Base-by-base conservation (phyloP, 2,797 vertebrate species). In the Cyprinella venusta region DNA sequence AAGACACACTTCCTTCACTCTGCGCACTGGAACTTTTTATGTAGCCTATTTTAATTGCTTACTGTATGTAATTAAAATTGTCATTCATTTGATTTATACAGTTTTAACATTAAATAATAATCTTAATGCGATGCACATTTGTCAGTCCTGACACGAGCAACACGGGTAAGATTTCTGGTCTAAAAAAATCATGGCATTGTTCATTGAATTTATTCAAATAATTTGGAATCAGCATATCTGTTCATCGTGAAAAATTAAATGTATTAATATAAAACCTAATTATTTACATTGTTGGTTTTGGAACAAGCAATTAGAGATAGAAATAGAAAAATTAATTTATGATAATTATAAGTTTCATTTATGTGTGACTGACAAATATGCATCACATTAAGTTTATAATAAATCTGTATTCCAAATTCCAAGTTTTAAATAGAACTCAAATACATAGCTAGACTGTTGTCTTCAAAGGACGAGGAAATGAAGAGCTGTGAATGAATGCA, bases 401-500 rank as follows among this genome's bases (percentile, higher is more conserved):
- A 18, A 64, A 18, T 12, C 56, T 12, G 15, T 33, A 2, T 18
- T 59, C 21, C 6, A 64, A 64, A 64, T 64, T 30, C 6, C 15
- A 30, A 30, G 33, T 63, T 30, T 26, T 63, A 1, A 65, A 36
- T 36, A 3, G 7, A 65, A 36, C 18, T 65, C 3, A 36, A 36
- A 33, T 65, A 18, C 3, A 65, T 36, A n/a, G n/a, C n/a, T n/a
- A 1, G 33, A 59, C 36, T 61, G 26, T 24, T 76, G 16, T 63
- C 59, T 64, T 30, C 5, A 63, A 63, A 30, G 38, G 16, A 59
- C 45, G 52, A 59, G 9, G 48, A 61, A 70, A 61, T 36, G 77
- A 74, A 70, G 19, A 48, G 40, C 24, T 48, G 38, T 81, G 24
- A 59, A 18, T 74, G 45, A 52, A 65, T 76, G 18, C 77, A 72